phyloP scores from a whole-genome alignment of 2,797 vertebrate species.

The Bucorvus abyssinicus region DNA sequence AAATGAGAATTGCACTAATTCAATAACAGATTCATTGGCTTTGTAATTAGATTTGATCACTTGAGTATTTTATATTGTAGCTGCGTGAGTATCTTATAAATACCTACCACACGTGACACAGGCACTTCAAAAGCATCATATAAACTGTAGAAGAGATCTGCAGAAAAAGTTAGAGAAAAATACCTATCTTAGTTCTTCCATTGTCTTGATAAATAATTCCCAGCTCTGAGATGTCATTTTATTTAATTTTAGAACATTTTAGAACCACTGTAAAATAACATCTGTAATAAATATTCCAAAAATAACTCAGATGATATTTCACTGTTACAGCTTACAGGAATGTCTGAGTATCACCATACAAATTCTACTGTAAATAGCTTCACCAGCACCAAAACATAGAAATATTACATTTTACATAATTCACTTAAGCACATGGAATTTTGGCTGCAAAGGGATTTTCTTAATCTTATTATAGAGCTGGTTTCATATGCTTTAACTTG shows the following conservation, averaged over 20 bases:
- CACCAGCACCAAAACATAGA: neutral
- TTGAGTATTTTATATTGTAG: neutral
- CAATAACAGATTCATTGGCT: slow-evolving; percentile 10
- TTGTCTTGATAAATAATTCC: neutral
- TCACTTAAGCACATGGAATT: neutral
- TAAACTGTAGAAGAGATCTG: neutral
- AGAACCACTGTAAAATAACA: neutral
- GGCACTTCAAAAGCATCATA: neutral
- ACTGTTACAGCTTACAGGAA: slow-evolving; percentile 5
- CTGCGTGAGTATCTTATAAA: neutral
- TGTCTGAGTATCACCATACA: neutral
- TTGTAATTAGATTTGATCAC: slow-evolving; percentile 17
- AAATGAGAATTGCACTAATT: slow-evolving; percentile 42
- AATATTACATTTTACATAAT: neutral
- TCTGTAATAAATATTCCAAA: neutral
- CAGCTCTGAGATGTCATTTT: neutral
- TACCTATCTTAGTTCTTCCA: neutral
- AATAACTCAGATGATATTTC: neutral
- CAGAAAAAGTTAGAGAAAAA: slow-evolving; percentile 5
- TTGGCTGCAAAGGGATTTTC: neutral
- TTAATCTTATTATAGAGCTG: neutral
- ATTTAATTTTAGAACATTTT: slow-evolving; percentile 3
- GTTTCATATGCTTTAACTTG: neutral
- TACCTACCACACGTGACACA: neutral
- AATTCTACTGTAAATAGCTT: neutral